Base-by-base conservation (phyloP, 2,797 vertebrate species). In the Hemibagrus guttatus region DNA sequence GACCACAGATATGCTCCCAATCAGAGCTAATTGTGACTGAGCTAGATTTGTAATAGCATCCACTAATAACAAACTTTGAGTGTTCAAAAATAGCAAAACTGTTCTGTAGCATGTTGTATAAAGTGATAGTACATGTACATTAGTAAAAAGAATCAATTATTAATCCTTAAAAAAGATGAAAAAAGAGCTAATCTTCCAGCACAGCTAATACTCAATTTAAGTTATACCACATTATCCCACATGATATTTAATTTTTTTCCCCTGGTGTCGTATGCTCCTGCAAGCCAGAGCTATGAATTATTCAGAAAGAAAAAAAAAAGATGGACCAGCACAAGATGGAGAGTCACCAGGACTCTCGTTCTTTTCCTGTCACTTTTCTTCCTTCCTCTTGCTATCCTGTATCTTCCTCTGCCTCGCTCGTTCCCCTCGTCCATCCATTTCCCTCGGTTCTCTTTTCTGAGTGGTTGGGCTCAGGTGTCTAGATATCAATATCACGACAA, bases 241-340 rank as follows among this genome's bases (percentile, higher is more conserved):
- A 54, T 68, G n/a, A 68, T 52, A 82, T 66, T 21, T 1, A 28
- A 28, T 46, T 28, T 19, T 63, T 63, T 46, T 4, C 2, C 14
- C 75, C 56, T 6, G 59, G 39, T 81, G 31, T 66, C 61, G 6
- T 81, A 75, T 2, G 54, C 58, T 89, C 74, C 72, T 84, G 84
- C 76, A 81, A 81, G 87, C 58, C 82, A 63, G 76, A 63, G 71
- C 72, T 85, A 94, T 95, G 93, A 96, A 96, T 95, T 94, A 95
- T 95, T 95, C 91, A 96, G 91, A 91, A 92, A 92, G 92, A 95
- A 94, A 95, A 95, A 95, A 94, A 91, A 75, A 42, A 31, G 69
- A 81, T 52, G 81, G 69, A 76, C 78, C 35, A 80, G 78, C 2
- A 42, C 31, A 35, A 59, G 61, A 49, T 49, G 46, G 46, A 49